These are phyloP conservation scores for Plecturocebus donacophilus DNA, from an alignment of 2,113 vertebrate genomes.

Conservation along the genomic window DNA sequence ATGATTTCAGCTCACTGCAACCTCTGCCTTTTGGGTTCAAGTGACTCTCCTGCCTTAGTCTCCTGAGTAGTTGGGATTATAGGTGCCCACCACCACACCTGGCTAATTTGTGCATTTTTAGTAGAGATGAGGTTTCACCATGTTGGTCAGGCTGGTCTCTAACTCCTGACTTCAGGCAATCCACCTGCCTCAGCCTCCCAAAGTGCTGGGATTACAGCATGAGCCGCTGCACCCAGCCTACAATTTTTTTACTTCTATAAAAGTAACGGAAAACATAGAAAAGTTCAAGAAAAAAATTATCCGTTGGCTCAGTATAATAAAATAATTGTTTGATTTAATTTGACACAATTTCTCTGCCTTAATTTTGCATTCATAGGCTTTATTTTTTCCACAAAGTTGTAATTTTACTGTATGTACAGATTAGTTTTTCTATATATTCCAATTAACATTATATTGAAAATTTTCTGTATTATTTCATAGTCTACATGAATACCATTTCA, in stretches of 20 bases:
- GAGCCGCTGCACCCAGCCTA: background rate
- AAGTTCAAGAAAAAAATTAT: conserved; percentile 16
- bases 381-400: background rate
- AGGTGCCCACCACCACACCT: no score
- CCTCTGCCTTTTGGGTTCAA: no score
- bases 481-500: background rate
- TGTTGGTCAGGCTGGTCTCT: no score
- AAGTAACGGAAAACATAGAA: conserved; percentile 23
- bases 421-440: background rate
- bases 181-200: no score
- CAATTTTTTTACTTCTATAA: background rate
- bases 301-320: background rate
- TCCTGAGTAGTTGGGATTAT: no score
- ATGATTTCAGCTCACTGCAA: no score
- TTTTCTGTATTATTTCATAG: conserved; percentile 10
- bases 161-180: no score
- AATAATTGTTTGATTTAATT: conserved; percentile 13
- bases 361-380: background rate
- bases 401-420: background rate
- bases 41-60: no score
- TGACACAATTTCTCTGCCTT: background rate
- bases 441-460: background rate
- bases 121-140: no score
- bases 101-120: no score
- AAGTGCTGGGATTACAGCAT: no score